These are phyloP conservation scores for Sebastes oblongus DNA, from an alignment of 2,797 vertebrate species.

Conservation along the genomic window DNA sequence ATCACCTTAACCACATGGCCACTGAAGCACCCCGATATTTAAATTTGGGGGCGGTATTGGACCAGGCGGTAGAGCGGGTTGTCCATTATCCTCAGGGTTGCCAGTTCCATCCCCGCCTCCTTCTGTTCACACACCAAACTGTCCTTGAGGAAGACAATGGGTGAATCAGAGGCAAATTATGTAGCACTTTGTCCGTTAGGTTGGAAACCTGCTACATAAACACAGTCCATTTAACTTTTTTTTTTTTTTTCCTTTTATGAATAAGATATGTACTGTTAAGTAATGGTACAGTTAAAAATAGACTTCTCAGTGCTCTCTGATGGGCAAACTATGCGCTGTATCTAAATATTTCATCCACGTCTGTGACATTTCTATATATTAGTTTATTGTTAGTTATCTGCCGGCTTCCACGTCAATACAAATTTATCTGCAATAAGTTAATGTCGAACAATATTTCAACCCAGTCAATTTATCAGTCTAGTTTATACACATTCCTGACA, in stretches of 20 bases:
- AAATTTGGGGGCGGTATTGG: neutral
- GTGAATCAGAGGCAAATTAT: neutral
- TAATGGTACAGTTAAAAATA: neutral
- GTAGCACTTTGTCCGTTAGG: too few species aligned
- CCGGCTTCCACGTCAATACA: neutral
- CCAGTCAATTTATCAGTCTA: neutral
- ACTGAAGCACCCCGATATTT: neutral
- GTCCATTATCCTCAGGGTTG: neutral
- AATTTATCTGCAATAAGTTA: neutral
- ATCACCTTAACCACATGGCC: neutral
- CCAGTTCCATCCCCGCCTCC: neutral
- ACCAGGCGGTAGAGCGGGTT: neutral
- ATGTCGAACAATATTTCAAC: neutral
- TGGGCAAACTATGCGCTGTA: neutral
- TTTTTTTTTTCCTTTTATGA: neutral
- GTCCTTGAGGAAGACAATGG: neutral
- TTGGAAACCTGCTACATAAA: neutral
- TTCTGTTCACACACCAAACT: neutral
- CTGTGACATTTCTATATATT: neutral
- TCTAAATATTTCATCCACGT: neutral
- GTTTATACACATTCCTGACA: neutral
- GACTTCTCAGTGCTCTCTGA: neutral
- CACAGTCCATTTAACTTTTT: too few species aligned
- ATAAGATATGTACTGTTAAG: neutral
- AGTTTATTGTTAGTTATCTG: neutral